A percentile compares a stretch with the other conserved stretches of the same genome.
These are phyloP conservation scores for Microcebus griseorufus DNA, from an alignment of 2,113 vertebrate genomes.

Conservation along the genomic window DNA sequence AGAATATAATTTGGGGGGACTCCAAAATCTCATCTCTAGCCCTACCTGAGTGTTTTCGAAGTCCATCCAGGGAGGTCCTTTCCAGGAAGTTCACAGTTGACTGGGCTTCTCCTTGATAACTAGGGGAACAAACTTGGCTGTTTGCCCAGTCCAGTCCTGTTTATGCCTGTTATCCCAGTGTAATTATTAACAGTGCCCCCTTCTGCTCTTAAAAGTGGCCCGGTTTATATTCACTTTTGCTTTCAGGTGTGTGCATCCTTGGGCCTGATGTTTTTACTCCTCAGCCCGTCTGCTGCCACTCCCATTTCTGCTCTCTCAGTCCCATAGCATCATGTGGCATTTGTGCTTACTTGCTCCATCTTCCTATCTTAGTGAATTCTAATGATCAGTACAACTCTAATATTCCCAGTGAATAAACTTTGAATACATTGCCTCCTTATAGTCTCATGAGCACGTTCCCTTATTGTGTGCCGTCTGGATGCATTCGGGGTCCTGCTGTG, in stretches of 20 bases:
- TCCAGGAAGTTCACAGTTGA: not conserved
- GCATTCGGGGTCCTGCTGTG: fast-evolving
- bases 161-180: not conserved
- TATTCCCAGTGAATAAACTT: not conserved
- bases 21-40: not conserved
- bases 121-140: not conserved
- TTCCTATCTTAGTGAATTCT: not conserved
- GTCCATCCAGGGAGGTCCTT: not conserved
- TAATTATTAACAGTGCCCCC: not conserved
- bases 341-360: not conserved
- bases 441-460: not conserved
- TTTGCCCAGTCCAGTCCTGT: not conserved
- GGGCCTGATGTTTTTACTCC: no score
- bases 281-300: not conserved
- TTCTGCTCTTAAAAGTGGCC: not conserved
- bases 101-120: not conserved
- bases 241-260: not conserved
- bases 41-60: not conserved
- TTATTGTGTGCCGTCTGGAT: not conserved
- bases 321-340: not conserved
- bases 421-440: not conserved
- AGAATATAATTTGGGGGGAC: not conserved
- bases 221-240: not conserved
- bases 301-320: not conserved
- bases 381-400: not conserved